Evolutionary conservation across 2,797 vertebrate genomes (phyloP).

Genomic region (Vespertilio murinus): DNA sequence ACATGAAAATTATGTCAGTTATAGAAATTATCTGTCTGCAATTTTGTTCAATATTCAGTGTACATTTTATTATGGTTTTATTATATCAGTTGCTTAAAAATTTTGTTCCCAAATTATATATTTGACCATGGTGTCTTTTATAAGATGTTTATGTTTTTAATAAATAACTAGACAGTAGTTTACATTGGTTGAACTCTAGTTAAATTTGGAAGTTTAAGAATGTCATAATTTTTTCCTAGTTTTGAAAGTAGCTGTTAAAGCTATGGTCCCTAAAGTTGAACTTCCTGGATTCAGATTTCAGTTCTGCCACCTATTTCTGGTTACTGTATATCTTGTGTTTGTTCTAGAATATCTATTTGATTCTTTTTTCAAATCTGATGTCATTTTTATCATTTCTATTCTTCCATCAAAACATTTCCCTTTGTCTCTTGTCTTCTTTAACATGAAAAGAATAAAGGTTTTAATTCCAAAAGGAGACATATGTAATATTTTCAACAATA

Average conservation of each 20-base stretch:
- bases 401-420: background rate
- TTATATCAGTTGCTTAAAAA: background rate
- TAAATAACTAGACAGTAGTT: constrained; percentile 7
- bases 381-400: constrained; percentile 20
- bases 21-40: background rate
- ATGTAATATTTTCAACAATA: no score
- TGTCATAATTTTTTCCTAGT: background rate
- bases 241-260: background rate
- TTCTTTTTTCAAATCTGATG: background rate
- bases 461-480: no score
- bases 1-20: background rate
- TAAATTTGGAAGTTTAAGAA: constrained; percentile 30
- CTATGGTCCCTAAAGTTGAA: background rate
- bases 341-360: constrained; percentile 1
- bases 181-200: background rate
- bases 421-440: background rate
- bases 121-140: background rate
- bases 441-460: background rate
- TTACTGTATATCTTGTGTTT: background rate
- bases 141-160: constrained; percentile 8
- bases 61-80: constrained; percentile 22
- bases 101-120: background rate
- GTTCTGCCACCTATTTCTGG: background rate
- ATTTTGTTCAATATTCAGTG: constrained; percentile 16
- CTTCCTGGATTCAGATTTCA: background rate